Evolutionary conservation across 2,113 vertebrate species (phyloP).

Genomic region (Holacanthus passer): DNA sequence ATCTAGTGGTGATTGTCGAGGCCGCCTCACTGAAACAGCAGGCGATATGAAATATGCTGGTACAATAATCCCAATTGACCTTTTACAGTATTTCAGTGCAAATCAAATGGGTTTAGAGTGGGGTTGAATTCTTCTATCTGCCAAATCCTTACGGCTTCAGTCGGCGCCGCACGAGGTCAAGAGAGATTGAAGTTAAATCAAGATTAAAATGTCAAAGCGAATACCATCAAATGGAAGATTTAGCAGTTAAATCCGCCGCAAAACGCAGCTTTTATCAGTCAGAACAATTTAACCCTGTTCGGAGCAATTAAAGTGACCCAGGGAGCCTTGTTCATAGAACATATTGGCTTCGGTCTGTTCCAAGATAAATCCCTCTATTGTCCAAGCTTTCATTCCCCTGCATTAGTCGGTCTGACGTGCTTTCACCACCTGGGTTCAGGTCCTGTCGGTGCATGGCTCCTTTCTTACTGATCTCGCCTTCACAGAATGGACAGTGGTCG

Average conservation of each 20-base stretch:
- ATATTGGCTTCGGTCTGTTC: constrained; percentile 39
- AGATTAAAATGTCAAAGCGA: constrained; percentile 70
- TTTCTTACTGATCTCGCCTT: constrained; percentile 17
- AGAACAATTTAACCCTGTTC: constrained; percentile 56
- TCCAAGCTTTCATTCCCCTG: constrained; percentile 40
- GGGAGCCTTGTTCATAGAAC: constrained; percentile 29
- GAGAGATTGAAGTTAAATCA: constrained; percentile 61
- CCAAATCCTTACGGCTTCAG: constrained; percentile 39
- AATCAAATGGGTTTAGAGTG: constrained; percentile 47
- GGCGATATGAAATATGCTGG: constrained; percentile 7
- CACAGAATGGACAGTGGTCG: neutral
- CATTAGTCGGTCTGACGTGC: constrained; percentile 43
- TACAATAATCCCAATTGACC: constrained; percentile 48
- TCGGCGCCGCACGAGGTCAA: constrained; percentile 22
- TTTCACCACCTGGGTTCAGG: constrained; percentile 16
- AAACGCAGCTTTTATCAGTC: constrained; percentile 55
- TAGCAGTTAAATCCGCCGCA: constrained; percentile 53
- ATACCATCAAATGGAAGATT: constrained; percentile 54
- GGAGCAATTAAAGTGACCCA: constrained; percentile 65
- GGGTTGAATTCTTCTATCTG: constrained; percentile 30
- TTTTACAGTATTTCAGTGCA: constrained; percentile 45
- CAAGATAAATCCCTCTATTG: constrained; percentile 65
- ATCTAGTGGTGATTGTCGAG: constrained; percentile 28
- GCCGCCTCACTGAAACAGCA: neutral
- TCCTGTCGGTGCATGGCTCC: neutral